Base-by-base conservation (phyloP, 2,797 vertebrate species). In the Phataginus tetradactyla region DNA sequence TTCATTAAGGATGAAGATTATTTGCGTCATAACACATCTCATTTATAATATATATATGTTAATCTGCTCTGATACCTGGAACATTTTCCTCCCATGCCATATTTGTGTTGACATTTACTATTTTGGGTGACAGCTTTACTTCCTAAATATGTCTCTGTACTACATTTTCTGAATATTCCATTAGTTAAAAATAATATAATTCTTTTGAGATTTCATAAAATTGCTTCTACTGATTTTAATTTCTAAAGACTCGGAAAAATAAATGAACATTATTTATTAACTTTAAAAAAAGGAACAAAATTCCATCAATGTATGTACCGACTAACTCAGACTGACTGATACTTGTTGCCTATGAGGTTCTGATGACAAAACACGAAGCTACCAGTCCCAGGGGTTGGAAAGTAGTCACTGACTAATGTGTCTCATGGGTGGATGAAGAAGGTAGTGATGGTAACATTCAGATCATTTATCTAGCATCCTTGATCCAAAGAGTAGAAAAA, bases 61-160 rank as follows among this genome's bases (percentile, higher is more conserved):
- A 94, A 97, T 94, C 32, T 42, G 34, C 71, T 79, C 53, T 84
- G 84, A 94, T 94, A 87, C 71, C 84, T 96, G 93, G 79, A 96
- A 92, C 17, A 1, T 94, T 93, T 93, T 94, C 59, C 74, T 94
- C 42, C 87, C 45, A n/a, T 51, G 7, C 71, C 57, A 79, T 97
- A 69, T 96, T 93, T 96, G 79, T 97, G 71, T 94, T 96, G 91
- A 93, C 93, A 95, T 91, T 93, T 90, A 91, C 86, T 96, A 87
- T 94, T 96, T 96, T 87, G 64, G 55, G 80, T 91, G 79, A 94
- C 79, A 95, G n/a, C 91, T 96, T 96, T 96, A 75, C 29, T 66
- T 97, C 74, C 69, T 89, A 91, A 97, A 90, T 94, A 61, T 91
- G 80, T 63, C n/a, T 87, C 61, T 53, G 21, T 55, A 86, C 25